Evolutionary conservation across 1,140 invertebrate species (phyloP), one percentile per base, ranked within the genome.

Genomic region (Eurosta solidaginis): DNA sequence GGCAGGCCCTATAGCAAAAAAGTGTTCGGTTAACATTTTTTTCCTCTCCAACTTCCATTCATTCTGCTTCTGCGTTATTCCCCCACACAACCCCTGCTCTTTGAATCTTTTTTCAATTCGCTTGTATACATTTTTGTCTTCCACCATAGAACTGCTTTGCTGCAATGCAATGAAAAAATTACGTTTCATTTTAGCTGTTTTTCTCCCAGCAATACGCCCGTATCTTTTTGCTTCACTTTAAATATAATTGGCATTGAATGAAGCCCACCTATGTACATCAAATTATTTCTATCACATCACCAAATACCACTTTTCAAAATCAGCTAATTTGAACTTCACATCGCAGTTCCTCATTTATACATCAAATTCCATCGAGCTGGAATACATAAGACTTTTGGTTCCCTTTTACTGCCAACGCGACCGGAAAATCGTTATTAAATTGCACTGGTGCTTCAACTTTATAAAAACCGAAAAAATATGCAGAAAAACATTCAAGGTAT

Each of bases 201-300:
- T 68, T 42, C 59, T 40, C 22, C 27, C 27, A 22, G 6, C 12
- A 17, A 29, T 68, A 22, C 17, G 54, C 59, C 59, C 40, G 14
- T n/a, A n/a, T 5, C n/a, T n/a, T 68, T 68, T 68, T 68, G 33
- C 22, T 68, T 68, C 1, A n/a, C 33, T 42, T 68, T 68, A 68
- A 68, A 68, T 68, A 40, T 68, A 68, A 68, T 68, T 68, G 40
- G 59, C 59, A 68, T 33, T 40, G n/a, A n/a, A 3, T 68, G n/a
- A 68, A 68, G n/a, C 59, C 33, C 40, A 68, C 29, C n/a, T n/a
- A n/a, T n/a, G n/a, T n/a, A n/a, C n/a, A n/a, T n/a, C n/a, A n/a
- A n/a, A n/a, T n/a, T n/a, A n/a, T n/a, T n/a, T n/a, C n/a, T n/a
- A n/a, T n/a, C n/a, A n/a, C n/a, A n/a, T n/a, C n/a, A n/a, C n/a